Percentiles rank a stretch among this genome's conserved stretches.
Evolutionary conservation across 2,113 vertebrate species (phyloP).

Genomic region (Loxodonta africana): DNA sequence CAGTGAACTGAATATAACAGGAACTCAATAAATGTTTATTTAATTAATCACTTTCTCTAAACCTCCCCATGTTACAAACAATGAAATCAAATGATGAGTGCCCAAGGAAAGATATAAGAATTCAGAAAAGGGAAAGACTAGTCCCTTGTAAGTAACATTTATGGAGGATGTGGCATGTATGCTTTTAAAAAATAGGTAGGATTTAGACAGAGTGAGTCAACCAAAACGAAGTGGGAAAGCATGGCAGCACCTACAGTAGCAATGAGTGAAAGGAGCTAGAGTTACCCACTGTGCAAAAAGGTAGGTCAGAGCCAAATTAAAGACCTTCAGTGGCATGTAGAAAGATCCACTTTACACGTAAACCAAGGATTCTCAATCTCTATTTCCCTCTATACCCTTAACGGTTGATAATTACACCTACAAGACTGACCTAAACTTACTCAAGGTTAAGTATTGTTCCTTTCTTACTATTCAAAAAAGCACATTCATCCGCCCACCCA

Average conservation of each 20-base stretch:
- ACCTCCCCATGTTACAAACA: background rate
- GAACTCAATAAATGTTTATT: slow-evolving; percentile 61
- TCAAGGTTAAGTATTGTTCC: background rate
- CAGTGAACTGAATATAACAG: slow-evolving; percentile 49
- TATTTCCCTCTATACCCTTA: background rate
- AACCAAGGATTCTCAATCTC: background rate
- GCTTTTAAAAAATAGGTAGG: background rate
- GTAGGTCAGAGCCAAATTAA: background rate
- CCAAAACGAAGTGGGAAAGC: background rate
- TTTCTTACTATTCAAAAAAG: background rate
- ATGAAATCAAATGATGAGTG: slow-evolving; percentile 36
- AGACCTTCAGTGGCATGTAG: background rate
- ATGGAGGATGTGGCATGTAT: background rate
- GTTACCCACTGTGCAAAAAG: background rate
- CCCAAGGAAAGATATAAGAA: slow-evolving; percentile 7
- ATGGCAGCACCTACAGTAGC: no score
- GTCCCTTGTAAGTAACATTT: background rate
- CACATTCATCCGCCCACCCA: background rate
- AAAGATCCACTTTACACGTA: background rate
- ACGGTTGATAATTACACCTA: background rate
- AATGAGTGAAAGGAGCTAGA: background rate
- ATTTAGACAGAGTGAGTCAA: background rate
- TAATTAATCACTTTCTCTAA: slow-evolving; percentile 57
- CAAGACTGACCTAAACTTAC: background rate
- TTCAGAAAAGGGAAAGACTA: slow-evolving; percentile 24